Evolutionary conservation across 2,888 invertebrate species (phyloP).

Genomic region (Leucozona laternaria): DNA sequence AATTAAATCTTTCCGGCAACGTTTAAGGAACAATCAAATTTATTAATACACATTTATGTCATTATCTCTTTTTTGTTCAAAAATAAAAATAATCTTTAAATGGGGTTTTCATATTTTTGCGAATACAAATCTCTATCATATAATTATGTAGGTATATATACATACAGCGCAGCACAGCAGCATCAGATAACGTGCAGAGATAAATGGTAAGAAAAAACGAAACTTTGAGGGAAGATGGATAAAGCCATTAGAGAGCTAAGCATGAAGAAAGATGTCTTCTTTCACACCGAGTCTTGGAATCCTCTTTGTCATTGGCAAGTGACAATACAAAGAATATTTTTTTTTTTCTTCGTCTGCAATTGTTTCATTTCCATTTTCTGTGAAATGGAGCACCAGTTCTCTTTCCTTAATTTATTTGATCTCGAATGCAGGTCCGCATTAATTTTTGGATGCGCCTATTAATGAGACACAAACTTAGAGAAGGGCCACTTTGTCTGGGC

Average conservation of each 20-base stretch:
- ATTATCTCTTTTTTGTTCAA: conserved; percentile 34
- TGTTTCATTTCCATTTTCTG: not conserved
- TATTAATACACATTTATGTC: conserved; percentile 61
- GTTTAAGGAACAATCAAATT: conserved; percentile 54
- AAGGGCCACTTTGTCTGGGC: too few species aligned
- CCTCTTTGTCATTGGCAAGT: conserved; percentile 41
- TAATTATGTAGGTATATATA: too few species aligned
- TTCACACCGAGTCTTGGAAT: conserved; percentile 24
- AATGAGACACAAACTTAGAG: not conserved
- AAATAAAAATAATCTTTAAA: not conserved
- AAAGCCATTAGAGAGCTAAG: conserved; percentile 32
- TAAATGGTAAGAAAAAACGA: not conserved
- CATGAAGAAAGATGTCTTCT: conserved; percentile 45
- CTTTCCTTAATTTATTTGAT: not conserved
- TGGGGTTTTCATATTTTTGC: not conserved
- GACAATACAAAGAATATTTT: not conserved
- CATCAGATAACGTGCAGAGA: not conserved
- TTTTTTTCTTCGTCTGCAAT: not conserved
- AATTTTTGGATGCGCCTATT: not conserved
- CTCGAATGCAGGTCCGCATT: not conserved
- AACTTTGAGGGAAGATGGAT: conserved; percentile 32
- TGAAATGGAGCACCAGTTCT: not conserved
- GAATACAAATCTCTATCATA: conserved; percentile 1
- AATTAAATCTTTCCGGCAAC: not conserved
- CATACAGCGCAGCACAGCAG: not conserved